Base-by-base conservation (phyloP, 2,113 vertebrate genomes). In the Ascaphus truei region DNA sequence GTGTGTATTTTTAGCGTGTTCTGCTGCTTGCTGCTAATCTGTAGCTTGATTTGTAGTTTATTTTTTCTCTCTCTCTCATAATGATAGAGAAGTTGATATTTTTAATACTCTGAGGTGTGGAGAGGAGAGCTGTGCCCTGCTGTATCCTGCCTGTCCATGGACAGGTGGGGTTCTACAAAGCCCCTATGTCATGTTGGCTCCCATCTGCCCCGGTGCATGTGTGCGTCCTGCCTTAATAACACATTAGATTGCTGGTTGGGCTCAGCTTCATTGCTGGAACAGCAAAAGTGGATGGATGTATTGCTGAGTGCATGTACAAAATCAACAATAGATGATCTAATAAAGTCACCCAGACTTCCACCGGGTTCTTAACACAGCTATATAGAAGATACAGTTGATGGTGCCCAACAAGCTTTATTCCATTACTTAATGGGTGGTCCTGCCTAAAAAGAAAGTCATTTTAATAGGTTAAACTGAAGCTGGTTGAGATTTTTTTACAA, bases 1-100 rank as follows among this genome's bases (percentile, higher is more conserved):
- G 25, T 50, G 45, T 16, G 25, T 71, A 71, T 71, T 71, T 61
- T 61, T 71, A 61, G 67, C 56, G 41, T 41, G 51, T 52, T 71
- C 33, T 60, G 43, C 33, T 58, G 52, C 55, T 69, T 33, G 47
- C 45, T 39, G 66, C 55, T 71, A 57, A 41, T 52, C 67, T 37
- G 56, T 27, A 20, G 45, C 56, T 60, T 61, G 12, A 52, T 41
- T 71, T n/a, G n/a, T n/a, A n/a, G n/a, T n/a, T n/a, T n/a, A n/a
- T n/a, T 30, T 45, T 43, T 61, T 51, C 58, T 60, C 41, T 30
- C 33, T 43, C 52, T 51, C 58, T 60, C 41, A 57, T 61, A 71
- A 71, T 69, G 66, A 69, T 71, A 30, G 47, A 71, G 31, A 69
- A 30, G 25, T 69, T 51, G 16, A 5, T 51, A 51, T 60, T 34